A percentile compares a stretch with the other conserved stretches of the same genome.
These are phyloP conservation scores for Zosterops pallidus DNA, from an alignment of 2,113 vertebrate species.

Conservation along the genomic window DNA sequence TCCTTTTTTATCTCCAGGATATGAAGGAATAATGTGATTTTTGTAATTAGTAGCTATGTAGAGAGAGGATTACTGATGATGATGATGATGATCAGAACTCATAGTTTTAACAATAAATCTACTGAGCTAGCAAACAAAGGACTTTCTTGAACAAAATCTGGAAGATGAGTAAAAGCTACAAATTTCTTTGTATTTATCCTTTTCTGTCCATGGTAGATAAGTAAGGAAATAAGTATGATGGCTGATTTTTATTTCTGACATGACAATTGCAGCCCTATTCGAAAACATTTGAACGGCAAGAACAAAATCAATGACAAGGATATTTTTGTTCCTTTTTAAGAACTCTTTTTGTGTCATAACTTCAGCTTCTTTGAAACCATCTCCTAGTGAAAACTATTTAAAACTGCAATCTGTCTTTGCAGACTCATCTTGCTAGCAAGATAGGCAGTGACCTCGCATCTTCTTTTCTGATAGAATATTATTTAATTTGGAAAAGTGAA, in stretches of 20 bases:
- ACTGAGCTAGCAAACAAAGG: neutral
- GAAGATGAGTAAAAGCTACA: neutral
- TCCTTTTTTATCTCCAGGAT: neutral
- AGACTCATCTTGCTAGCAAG: neutral
- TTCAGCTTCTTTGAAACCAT: conserved; percentile 14
- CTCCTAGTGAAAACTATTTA: conserved; percentile 26
- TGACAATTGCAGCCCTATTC: neutral
- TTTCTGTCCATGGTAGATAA: neutral
- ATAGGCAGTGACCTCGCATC: neutral
- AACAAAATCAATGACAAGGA: conserved; percentile 5
- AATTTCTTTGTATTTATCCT: neutral
- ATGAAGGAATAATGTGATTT: neutral
- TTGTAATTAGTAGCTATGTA: neutral
- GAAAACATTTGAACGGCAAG: neutral
- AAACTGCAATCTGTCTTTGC: conserved; percentile 12
- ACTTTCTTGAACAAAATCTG: neutral
- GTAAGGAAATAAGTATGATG: neutral
- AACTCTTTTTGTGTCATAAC: neutral
- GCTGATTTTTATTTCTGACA: conserved; percentile 34
- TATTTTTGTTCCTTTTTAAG: conserved; percentile 36
- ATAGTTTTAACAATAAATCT: neutral
- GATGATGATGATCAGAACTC: neutral
- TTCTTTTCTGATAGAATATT: neutral
- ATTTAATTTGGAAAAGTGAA: conserved; percentile 27
- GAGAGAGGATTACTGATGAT: neutral